Evolutionary conservation across 1,140 invertebrate species (phyloP).

Genomic region (Rhysida immarginata): DNA sequence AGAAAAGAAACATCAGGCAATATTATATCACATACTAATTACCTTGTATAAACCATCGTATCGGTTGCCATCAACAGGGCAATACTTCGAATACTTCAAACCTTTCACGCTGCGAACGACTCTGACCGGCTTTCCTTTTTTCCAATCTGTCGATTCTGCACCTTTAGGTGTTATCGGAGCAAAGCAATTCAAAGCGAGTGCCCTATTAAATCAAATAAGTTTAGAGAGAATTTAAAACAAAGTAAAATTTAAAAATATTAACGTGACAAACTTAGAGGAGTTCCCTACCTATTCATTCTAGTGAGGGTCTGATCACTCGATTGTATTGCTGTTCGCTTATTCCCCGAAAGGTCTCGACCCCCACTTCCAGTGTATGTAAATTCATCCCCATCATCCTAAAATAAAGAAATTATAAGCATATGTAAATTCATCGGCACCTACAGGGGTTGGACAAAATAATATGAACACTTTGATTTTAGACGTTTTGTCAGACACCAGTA

Average conservation of each 20-base stretch:
- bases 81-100: constrained; percentile 56
- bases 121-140: constrained; percentile 54
- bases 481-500: no score
- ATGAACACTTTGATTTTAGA: no score
- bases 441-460: no score
- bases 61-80: constrained; percentile 51
- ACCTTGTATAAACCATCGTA: constrained; percentile 39
- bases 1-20: no score
- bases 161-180: constrained; percentile 48
- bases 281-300: constrained; percentile 50
- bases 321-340: constrained; percentile 62
- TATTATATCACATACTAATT: constrained; percentile 2
- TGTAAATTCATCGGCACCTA: background rate
- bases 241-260: background rate
- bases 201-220: constrained; percentile 33
- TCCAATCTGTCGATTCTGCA: constrained; percentile 55
- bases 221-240: background rate
- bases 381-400: constrained; percentile 56
- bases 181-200: constrained; percentile 61
- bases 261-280: constrained; percentile 1
- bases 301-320: constrained; percentile 65
- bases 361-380: constrained; percentile 74
- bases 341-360: constrained; percentile 63
- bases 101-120: constrained; percentile 61
- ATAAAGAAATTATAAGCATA: background rate